Evolutionary conservation across 2,797 vertebrate species (phyloP).

Genomic region (Siniperca scherzeri): DNA sequence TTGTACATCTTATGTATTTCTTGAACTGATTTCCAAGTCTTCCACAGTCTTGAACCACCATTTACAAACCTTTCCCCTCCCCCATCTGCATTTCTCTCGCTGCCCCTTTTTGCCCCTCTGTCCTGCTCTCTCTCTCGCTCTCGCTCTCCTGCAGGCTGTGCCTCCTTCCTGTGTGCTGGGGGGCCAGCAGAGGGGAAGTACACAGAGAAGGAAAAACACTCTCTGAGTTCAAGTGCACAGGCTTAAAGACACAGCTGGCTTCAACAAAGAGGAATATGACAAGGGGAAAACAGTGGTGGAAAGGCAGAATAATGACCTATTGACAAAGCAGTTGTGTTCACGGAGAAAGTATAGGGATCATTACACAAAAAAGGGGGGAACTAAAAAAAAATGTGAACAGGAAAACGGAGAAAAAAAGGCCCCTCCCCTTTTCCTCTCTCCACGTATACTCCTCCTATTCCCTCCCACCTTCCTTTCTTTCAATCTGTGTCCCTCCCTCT

Average conservation of each 20-base stretch:
- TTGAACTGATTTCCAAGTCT: constrained; percentile 55
- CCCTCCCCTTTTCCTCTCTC: constrained; percentile 77
- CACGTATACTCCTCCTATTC: constrained; percentile 68
- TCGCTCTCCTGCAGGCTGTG: constrained; percentile 73
- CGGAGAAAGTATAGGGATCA: constrained; percentile 54
- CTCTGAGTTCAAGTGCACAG: constrained; percentile 82
- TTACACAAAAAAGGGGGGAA: constrained; percentile 43
- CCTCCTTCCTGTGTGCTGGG: constrained; percentile 84
- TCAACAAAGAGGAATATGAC: constrained; percentile 65
- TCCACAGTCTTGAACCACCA: constrained; percentile 67
- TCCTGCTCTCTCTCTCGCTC: constrained; percentile 59
- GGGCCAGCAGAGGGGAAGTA: constrained; percentile 83
- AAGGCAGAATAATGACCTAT: constrained; percentile 64
- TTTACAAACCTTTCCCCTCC: constrained; percentile 78
- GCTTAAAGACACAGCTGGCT: constrained; percentile 83
- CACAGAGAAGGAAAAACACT: constrained; percentile 79
- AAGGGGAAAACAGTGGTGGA: constrained; percentile 57
- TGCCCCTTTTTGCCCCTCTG: constrained; percentile 77
- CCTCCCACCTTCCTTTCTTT: constrained; percentile 78
- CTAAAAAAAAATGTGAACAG: constrained; percentile 69
- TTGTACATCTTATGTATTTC: constrained; percentile 32
- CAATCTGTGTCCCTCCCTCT: constrained; percentile 77
- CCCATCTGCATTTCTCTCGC: constrained; percentile 79
- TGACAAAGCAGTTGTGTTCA: constrained; percentile 47
- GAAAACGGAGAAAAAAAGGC: constrained; percentile 78